Evolutionary conservation across 1,140 invertebrate species (phyloP).

Genomic region (Pectinophora gossypiella): DNA sequence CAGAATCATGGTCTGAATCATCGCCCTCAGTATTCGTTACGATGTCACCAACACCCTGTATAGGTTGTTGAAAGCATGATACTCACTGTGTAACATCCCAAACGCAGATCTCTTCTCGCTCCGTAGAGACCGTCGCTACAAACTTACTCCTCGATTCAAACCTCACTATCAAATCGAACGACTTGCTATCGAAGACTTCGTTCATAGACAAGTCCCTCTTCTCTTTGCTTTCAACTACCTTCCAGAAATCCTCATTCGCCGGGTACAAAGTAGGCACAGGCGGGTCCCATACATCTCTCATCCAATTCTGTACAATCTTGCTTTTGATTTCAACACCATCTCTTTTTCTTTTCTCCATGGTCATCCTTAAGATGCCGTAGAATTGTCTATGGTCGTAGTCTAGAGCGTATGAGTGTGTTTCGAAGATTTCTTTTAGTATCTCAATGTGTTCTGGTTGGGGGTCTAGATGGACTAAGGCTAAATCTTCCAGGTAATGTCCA

Average conservation of each 20-base stretch:
- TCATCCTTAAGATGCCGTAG: conserved; percentile 80
- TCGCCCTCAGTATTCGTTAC: too few relatives aligned
- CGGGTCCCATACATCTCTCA: conserved; percentile 61
- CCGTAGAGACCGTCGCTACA: conserved; percentile 83
- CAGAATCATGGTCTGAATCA: too few relatives aligned
- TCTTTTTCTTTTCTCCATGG: conserved; percentile 67
- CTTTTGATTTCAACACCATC: conserved; percentile 45
- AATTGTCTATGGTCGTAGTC: conserved; percentile 86
- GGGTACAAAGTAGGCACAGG: conserved; percentile 75
- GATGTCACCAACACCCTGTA: too few relatives aligned
- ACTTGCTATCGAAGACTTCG: conserved; percentile 63
- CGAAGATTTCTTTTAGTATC: conserved; percentile 80
- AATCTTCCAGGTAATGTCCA: conserved; percentile 80
- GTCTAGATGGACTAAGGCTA: conserved; percentile 72
- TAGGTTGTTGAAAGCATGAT: too few relatives aligned
- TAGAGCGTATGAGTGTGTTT: conserved; percentile 79
- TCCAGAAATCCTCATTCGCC: conserved; percentile 59
- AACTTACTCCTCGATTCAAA: conserved; percentile 78
- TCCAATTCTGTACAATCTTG: conserved; percentile 62
- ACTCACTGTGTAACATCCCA: conserved; percentile 83
- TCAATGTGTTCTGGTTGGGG: conserved; percentile 76
- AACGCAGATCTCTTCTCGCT: conserved; percentile 85
- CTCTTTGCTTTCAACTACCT: conserved; percentile 42
- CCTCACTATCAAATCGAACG: conserved; percentile 75
- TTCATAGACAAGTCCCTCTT: conserved; percentile 49